Conservation (phyloP, 2,113 vertebrate genomes). For the Pteronura brasiliensis region DNA sequence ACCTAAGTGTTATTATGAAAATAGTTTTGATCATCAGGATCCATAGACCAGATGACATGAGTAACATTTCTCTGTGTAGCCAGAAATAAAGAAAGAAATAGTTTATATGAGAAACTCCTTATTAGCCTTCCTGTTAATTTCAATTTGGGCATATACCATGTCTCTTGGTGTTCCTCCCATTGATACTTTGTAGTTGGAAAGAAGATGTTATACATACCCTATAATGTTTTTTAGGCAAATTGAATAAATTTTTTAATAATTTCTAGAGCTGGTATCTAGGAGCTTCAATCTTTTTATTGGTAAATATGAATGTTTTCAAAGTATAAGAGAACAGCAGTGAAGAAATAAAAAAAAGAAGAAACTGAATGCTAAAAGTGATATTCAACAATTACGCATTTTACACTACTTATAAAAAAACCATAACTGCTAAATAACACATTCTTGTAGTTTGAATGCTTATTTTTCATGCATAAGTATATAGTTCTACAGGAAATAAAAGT, state of each 20-base stretch:
- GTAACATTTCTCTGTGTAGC: neutral
- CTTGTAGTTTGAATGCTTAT: conserved; percentile 48
- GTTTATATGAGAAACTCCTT: neutral
- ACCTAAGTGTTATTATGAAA: neutral
- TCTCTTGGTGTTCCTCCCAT: neutral
- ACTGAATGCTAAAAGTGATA: conserved; percentile 54
- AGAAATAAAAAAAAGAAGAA: conserved; percentile 69
- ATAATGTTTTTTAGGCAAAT: neutral
- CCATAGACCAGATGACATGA: neutral
- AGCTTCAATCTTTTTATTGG: neutral
- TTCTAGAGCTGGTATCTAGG: neutral
- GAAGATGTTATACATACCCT: neutral
- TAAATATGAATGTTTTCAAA: neutral
- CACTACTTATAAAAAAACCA: conserved; percentile 58
- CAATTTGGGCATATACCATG: neutral
- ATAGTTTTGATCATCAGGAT: neutral
- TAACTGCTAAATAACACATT: conserved; percentile 62
- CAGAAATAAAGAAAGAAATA: neutral
- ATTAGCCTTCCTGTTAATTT: neutral
- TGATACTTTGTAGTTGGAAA: neutral
- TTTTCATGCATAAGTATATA: conserved; percentile 26
- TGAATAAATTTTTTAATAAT: neutral
- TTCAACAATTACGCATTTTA: conserved; percentile 58
- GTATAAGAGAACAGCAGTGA: conserved; percentile 58
- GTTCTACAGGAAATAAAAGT: conserved; percentile 57